Conservation (phyloP, 2,113 vertebrate genomes). For the Silurus asotus region DNA sequence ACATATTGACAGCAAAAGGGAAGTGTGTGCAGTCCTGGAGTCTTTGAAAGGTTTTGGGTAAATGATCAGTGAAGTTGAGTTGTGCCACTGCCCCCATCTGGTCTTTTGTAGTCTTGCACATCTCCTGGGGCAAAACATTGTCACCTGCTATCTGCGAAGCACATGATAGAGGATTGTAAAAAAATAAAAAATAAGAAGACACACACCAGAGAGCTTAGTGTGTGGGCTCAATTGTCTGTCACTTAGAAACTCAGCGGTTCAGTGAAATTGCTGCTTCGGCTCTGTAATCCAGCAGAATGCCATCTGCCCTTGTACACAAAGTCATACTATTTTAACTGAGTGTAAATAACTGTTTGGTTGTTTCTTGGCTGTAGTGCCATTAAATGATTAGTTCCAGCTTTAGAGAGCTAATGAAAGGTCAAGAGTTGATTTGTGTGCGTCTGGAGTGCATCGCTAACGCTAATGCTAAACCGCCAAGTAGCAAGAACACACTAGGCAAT, state of each 20-base stretch:
- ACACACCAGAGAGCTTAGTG: neutral
- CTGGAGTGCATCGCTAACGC: neutral
- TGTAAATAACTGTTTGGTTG: slow-evolving; percentile 9
- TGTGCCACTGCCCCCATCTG: slow-evolving; percentile 43
- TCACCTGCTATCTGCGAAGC: slow-evolving; percentile 32
- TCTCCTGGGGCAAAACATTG: slow-evolving; percentile 10
- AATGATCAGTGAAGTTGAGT: slow-evolving; percentile 6
- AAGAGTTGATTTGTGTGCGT: neutral
- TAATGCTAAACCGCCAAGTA: neutral
- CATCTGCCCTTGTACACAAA: slow-evolving; percentile 3
- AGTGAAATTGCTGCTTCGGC: neutral
- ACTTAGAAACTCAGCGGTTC: slow-evolving; percentile 4
- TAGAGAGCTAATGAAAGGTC: slow-evolving; percentile 11
- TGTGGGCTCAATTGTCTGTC: neutral
- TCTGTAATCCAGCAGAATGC: slow-evolving; percentile 19
- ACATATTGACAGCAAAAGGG: slow-evolving; percentile 1
- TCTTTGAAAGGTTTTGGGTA: neutral
- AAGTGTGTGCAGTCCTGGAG: slow-evolving; percentile 4
- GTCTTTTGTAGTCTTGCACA: neutral
- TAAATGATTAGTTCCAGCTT: slow-evolving; percentile 17
- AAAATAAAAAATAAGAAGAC: neutral
- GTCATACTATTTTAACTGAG: neutral
- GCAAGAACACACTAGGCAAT: neutral
- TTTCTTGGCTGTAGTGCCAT: neutral
- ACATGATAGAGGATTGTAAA: neutral